A percentile compares a stretch with the other conserved stretches of the same genome.
Conservation (phyloP, 2,113 vertebrate species). For the Holacanthus passer region DNA sequence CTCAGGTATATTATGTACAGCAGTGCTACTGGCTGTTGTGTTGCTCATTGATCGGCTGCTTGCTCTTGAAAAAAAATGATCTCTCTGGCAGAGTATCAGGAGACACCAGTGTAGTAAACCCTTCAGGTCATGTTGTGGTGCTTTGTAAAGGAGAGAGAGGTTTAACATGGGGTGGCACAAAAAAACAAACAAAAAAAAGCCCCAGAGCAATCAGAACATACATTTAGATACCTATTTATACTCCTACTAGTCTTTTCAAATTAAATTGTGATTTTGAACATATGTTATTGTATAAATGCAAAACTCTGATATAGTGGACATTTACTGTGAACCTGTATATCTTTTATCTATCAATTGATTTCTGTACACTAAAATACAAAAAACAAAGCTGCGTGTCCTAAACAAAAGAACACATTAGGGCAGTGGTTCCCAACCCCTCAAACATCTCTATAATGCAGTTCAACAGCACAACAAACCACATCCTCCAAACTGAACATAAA, state of each 20-base stretch:
- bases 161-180: neutral
- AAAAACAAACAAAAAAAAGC: too few species aligned
- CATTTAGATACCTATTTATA: neutral
- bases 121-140: slow-evolving; percentile 17
- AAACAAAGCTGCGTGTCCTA: neutral
- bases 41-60: slow-evolving; percentile 41
- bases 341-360: neutral
- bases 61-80: neutral
- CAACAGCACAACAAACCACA: too few species aligned
- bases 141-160: neutral
- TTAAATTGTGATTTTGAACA: neutral
- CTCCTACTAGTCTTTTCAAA: neutral
- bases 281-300: neutral
- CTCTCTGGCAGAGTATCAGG: slow-evolving; percentile 20
- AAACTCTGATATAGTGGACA: neutral
- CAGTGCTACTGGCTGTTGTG: slow-evolving; percentile 36
- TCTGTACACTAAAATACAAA: neutral
- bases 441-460: too few species aligned
- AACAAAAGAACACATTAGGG: neutral
- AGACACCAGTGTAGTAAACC: slow-evolving; percentile 25
- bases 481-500: too few species aligned
- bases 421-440: neutral
- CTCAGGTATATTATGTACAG: slow-evolving; percentile 29
- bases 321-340: neutral
- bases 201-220: neutral